Evolutionary conservation across 92 coral and sea anemone genomes (phyloP).

Genomic region (Isaurus tuberculatus): DNA sequence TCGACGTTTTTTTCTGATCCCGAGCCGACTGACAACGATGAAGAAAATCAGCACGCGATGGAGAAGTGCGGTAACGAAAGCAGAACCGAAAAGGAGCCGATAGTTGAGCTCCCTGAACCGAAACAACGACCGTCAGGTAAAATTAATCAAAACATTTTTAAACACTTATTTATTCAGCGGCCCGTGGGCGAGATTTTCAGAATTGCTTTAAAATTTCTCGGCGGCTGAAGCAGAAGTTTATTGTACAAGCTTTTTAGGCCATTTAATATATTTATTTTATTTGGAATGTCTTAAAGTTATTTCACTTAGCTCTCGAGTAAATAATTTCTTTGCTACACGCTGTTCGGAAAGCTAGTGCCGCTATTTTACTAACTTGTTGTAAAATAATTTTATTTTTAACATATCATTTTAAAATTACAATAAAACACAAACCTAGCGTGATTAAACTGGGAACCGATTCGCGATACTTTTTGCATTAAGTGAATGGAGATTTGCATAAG

Average conservation of each 20-base stretch:
- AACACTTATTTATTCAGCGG: slow-evolving; percentile 25
- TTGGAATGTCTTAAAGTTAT: too few relatives aligned
- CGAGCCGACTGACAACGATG: slow-evolving; percentile 53
- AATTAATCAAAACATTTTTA: background rate
- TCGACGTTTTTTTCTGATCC: slow-evolving; percentile 75
- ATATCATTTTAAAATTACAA: background rate
- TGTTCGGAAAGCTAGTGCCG: background rate
- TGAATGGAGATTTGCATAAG: slow-evolving; percentile 29
- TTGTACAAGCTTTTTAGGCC: background rate
- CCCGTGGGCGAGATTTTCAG: slow-evolving; percentile 37
- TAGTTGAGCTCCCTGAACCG: slow-evolving; percentile 42
- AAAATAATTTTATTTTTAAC: slow-evolving; percentile 7
- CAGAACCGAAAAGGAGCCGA: slow-evolving; percentile 47
- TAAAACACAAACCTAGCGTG: background rate
- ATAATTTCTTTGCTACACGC: background rate
- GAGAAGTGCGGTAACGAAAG: slow-evolving; percentile 7
- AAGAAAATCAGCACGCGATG: slow-evolving; percentile 30
- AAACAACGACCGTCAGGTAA: slow-evolving; percentile 69
- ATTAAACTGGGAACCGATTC: background rate
- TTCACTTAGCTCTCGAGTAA: too few relatives aligned
- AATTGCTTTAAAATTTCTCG: slow-evolving; percentile 4
- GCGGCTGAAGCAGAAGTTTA: background rate
- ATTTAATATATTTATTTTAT: background rate
- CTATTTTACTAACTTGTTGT: background rate
- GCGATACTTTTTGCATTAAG: background rate